A percentile compares a stretch with the other conserved stretches of the same genome.
phyloP scores from a whole-genome alignment of 2,888 invertebrate species.

The Xestia c-nigrum region DNA sequence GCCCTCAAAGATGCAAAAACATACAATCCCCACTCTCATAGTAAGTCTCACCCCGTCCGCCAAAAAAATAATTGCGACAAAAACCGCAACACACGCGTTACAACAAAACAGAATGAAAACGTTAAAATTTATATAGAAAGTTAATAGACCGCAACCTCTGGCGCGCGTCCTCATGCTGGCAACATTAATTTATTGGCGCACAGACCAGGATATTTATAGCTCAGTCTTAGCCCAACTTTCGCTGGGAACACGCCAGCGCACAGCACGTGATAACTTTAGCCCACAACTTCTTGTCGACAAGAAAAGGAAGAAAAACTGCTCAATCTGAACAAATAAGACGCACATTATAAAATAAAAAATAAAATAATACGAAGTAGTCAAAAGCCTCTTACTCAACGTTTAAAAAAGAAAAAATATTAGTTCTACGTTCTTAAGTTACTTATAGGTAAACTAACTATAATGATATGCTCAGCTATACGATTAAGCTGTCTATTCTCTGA shows the following conservation, averaged over 20 bases:
- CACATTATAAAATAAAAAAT: background rate
- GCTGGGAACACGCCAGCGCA: conserved; percentile 45
- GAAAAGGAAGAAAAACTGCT: background rate
- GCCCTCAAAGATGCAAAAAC: background rate
- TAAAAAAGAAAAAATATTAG: background rate
- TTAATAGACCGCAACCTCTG: conserved; percentile 70
- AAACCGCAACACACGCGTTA: conserved; percentile 7
- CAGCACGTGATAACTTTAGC: conserved; percentile 51
- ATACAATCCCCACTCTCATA: background rate
- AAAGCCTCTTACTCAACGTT: background rate
- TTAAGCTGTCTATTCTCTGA: background rate
- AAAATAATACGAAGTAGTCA: background rate
- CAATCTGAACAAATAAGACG: background rate
- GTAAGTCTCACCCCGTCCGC: background rate
- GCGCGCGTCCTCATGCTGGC: conserved; percentile 67
- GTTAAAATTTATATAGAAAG: conserved; percentile 62
- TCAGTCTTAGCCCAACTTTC: conserved; percentile 65
- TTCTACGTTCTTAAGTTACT: too few species aligned
- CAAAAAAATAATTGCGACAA: background rate
- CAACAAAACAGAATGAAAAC: conserved; percentile 41
- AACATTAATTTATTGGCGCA: conserved; percentile 74
- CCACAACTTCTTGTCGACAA: conserved; percentile 46
- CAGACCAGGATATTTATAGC: conserved; percentile 67
- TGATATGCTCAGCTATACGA: background rate
- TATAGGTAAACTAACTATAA: background rate